phyloP scores from a whole-genome alignment of 2,113 vertebrate genomes.

The Muscicapa adusta region DNA sequence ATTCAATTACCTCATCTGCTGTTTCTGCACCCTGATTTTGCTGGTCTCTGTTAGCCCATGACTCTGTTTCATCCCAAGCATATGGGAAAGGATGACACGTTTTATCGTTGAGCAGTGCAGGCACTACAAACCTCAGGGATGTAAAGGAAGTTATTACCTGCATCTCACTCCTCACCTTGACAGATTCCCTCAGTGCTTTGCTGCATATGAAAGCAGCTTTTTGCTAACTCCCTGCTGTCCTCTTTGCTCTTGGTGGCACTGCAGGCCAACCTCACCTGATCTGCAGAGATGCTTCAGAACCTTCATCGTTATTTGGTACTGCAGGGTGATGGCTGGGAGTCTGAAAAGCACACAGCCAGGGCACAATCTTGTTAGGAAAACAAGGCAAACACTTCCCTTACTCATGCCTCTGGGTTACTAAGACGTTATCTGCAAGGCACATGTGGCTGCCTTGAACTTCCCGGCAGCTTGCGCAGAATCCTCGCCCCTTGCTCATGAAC shows the following conservation, averaged over 20 bases:
- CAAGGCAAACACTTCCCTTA: background rate
- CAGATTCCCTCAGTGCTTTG: background rate
- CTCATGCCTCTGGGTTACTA: background rate
- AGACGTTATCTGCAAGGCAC: background rate
- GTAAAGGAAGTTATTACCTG: background rate
- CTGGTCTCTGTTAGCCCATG: background rate
- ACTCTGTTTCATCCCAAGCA: background rate
- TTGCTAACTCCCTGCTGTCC: background rate
- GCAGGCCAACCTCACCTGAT: background rate
- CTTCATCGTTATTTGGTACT: background rate
- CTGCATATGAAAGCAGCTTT: background rate
- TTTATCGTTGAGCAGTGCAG: background rate
- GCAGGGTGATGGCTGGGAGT: background rate
- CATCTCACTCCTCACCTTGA: background rate
- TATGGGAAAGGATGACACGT: background rate
- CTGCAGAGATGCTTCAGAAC: background rate
- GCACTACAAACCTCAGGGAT: background rate
- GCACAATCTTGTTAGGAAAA: background rate
- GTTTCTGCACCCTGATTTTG: background rate
- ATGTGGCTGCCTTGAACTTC: background rate
- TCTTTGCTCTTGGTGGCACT: background rate
- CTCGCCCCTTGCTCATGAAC: accelerated
- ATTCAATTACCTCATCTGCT: background rate
- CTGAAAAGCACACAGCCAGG: background rate
- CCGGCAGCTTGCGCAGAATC: background rate